Base-by-base conservation (phyloP, 1,140 invertebrate species). In the Drosophila saltans region DNA sequence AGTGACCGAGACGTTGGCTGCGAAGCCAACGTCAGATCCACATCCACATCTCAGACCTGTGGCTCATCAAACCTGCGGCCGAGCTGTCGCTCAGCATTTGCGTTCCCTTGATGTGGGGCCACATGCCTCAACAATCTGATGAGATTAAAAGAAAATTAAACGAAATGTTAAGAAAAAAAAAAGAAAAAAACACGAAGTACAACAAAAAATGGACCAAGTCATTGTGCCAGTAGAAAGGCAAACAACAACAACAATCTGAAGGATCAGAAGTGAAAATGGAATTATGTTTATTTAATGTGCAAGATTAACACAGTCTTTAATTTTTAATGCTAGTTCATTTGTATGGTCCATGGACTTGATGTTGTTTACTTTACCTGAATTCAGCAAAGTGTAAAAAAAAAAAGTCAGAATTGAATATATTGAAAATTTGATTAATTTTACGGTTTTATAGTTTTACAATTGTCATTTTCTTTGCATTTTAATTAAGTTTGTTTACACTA, bases 141-240 rank as follows among this genome's bases (percentile, higher is more conserved):
- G 73, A 88, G 83, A 88, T 88, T 88, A 86, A 86, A 88, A 72
- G 71, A 72, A 66, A 80, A 88, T 88, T 88, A 88, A 88, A 73
- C 76, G 57, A 61, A 72, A 66, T 58, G 69, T 82, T 62, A 66
- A 72, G 72, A 72, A 78, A 36, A 36, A 36, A 36, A 36, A 36
- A 36, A 36, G 2, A 36, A 6, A 36, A 6, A 36, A 6, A 36
- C 6, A 36, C 0, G 6, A 6, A 36, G 6, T 7, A 36, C 6
- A 36, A 6, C 3, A 6, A 36, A 6, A 66, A 67, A 16, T 41
- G 39, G 39, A 76, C 48, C 41, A 39, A 74, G 52, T 60, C 71
- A 72, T 52, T 52, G 21, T 52, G 21, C 8, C 45, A 59, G 67
- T 16, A 10, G 26, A 9, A 39, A 28, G 16, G 36, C 33, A 36